Base-by-base conservation (phyloP, 2,888 invertebrate genomes). In the Caenorhabditis japonica region DNA sequence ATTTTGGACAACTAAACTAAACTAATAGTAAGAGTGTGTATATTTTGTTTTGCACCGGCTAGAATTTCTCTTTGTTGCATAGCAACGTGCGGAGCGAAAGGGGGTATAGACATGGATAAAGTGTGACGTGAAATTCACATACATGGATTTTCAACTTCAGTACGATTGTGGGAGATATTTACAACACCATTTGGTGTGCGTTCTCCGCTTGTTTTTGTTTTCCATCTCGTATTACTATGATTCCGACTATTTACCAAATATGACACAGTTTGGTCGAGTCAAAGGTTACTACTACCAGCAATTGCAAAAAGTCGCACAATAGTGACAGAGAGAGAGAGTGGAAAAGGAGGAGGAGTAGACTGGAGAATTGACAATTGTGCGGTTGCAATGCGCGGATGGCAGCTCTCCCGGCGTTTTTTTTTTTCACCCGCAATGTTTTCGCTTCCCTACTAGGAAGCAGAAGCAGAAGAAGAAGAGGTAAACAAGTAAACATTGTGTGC, bases 401-500 rank as follows among this genome's bases (percentile, higher is more conserved):
- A 38, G 44, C 44, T 46, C 23, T 34, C 46, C 21, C 38, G 43
- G 44, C 17, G 27, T 43, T 43, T 25, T 34, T 44, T 39, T 21
- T 25, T 36, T 23, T 23, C 55, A 43, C 12, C 59, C 27, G 47
- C 41, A 23, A 21, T 56, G 46, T 55, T 34, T 56, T 33, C 36
- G 36, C 56, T 49, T 66, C 25, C 64, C 46, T 47, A n/a, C n/a
- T n/a, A n/a, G n/a, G n/a, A n/a, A n/a, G n/a, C n/a, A n/a, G n/a
- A n/a, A n/a, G n/a, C n/a, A n/a, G n/a, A n/a, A 49, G 56, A 33
- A 12, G 17, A 56, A 34, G 66, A 66, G 66, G 66, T 66, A 66
- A 66, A 66, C 66, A 66, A 66, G 66, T 66, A 66, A 66, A 66
- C 66, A 66, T 23, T 56, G 66, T 56, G 66, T 56, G 66, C 56